A percentile compares a stretch with the other conserved stretches of the same genome.
phyloP scores from a whole-genome alignment of 2,797 vertebrate species.

The Premnoplex brunnescens region DNA sequence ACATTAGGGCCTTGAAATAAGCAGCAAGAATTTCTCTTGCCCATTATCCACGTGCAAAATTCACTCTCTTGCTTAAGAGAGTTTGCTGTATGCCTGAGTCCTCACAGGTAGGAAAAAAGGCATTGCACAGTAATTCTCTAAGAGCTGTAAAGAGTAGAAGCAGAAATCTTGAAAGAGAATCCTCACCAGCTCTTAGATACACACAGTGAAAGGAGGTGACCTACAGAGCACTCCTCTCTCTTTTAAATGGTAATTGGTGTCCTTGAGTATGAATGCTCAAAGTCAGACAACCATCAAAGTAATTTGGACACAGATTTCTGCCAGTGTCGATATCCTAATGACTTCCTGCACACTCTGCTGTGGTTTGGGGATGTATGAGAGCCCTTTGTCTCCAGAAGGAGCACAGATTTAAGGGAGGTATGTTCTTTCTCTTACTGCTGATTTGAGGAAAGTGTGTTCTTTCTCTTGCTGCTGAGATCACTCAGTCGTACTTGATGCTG shows the following conservation, averaged over 20 bases:
- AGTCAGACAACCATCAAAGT: not conserved
- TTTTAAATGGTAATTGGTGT: not conserved
- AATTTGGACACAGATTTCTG: not conserved
- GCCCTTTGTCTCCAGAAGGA: not conserved
- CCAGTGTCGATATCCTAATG: not conserved
- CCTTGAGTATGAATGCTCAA: not conserved
- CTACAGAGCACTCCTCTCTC: not conserved
- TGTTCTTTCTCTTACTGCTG: not conserved
- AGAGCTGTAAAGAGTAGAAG: not conserved
- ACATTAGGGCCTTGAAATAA: not conserved
- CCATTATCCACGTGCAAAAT: not conserved
- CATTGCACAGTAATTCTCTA: not conserved
- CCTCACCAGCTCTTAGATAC: not conserved
- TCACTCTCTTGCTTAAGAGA: not conserved
- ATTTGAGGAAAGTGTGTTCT: not conserved
- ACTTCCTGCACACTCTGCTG: not conserved
- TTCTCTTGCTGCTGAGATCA: not conserved
- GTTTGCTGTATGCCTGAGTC: not conserved
- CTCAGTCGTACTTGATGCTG: not conserved
- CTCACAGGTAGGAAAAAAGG: not conserved
- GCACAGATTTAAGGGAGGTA: not conserved
- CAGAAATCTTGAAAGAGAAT: not conserved
- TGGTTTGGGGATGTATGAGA: not conserved
- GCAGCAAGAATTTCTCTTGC: not conserved
- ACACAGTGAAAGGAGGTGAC: not conserved